These are phyloP conservation scores for Orthonychiurus folsomi DNA, from an alignment of 2,888 invertebrate genomes.

Conservation along the genomic window DNA sequence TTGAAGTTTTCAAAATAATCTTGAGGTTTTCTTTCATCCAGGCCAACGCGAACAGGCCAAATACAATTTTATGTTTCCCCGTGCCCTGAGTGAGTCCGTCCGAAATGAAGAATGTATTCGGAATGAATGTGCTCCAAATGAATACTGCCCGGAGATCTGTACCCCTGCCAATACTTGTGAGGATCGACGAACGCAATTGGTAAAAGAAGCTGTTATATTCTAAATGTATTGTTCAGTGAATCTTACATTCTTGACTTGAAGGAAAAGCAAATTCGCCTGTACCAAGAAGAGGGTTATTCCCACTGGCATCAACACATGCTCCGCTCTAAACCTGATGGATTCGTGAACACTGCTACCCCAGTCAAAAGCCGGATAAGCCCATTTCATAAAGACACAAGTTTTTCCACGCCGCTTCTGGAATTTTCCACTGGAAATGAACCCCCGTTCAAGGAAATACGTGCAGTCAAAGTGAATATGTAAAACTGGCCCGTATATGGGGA, in stretches of 20 bases:
- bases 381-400: slow-evolving; percentile 27
- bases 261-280: slow-evolving; percentile 24
- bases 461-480: slow-evolving; percentile 20
- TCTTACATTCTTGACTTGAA: slow-evolving; percentile 10
- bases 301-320: slow-evolving; percentile 31
- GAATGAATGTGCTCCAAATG: neutral
- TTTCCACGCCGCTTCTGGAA: slow-evolving; percentile 28
- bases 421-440: slow-evolving; percentile 26
- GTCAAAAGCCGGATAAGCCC: slow-evolving; percentile 24
- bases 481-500: no score
- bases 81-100: neutral
- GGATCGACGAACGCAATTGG: neutral
- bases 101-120: neutral
- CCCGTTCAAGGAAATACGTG: slow-evolving; percentile 34
- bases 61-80: neutral
- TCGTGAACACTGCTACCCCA: slow-evolving; percentile 23
- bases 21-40: neutral
- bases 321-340: slow-evolving; percentile 19
- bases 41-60: neutral
- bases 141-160: neutral
- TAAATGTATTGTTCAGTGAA: no score
- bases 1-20: neutral
- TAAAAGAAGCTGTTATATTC: slow-evolving; percentile 1
- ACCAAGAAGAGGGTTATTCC: slow-evolving; percentile 29
- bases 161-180: neutral